These are phyloP conservation scores for Auanema freiburgensis DNA, from an alignment of 2,888 invertebrate genomes.

Conservation along the genomic window DNA sequence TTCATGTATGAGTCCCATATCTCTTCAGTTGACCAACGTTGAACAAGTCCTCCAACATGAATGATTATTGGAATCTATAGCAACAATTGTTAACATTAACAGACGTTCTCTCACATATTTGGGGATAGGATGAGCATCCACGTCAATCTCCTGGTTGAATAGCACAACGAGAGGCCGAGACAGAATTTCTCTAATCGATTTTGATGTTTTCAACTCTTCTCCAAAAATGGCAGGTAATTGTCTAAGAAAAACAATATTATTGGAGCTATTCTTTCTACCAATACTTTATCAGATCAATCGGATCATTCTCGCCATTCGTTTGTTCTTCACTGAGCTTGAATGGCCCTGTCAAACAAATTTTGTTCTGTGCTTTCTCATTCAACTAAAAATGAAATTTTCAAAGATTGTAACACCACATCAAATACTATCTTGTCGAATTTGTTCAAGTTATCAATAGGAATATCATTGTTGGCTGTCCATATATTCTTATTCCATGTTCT, in stretches of 20 bases:
- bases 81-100: neutral
- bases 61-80: constrained; percentile 29
- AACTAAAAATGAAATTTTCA: constrained; percentile 5
- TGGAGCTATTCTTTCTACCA: too few relatives aligned
- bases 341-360: constrained; percentile 15
- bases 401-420: too few relatives aligned
- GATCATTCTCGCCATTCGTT: neutral
- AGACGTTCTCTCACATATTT: constrained; percentile 22
- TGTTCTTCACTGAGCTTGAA: neutral
- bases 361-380: constrained; percentile 18
- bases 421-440: neutral
- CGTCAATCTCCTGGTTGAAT: constrained; percentile 38
- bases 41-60: constrained; percentile 18
- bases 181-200: constrained; percentile 18
- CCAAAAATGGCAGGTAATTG: constrained; percentile 14
- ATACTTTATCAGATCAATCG: constrained; percentile 3
- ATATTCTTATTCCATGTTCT: constrained; percentile 18
- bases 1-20: constrained; percentile 13
- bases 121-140: constrained; percentile 42
- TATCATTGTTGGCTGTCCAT: constrained; percentile 5
- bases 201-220: constrained; percentile 13
- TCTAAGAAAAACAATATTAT: constrained; percentile 6
- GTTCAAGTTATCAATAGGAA: constrained; percentile 8
- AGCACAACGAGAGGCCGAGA: constrained; percentile 27
- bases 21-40: constrained; percentile 10